Percentiles rank a stretch among this genome's conserved stretches.
phyloP scores from a whole-genome alignment of 2,888 invertebrate genomes.

The Bellardia pandia region DNA sequence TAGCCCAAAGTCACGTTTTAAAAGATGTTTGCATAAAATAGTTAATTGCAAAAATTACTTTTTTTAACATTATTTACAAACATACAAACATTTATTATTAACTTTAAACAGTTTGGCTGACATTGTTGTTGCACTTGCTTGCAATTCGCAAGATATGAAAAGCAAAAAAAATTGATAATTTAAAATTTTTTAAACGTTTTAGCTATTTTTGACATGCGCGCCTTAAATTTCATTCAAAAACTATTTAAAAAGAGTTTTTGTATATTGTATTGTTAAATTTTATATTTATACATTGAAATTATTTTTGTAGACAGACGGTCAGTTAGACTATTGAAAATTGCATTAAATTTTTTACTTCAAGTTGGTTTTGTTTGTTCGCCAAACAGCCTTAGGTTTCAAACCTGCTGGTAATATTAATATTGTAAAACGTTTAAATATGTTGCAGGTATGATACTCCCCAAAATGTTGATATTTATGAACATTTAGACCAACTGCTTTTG shows the following conservation, averaged over 20 bases:
- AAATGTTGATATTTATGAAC: no score
- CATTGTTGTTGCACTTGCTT: background rate
- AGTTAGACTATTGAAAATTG: background rate
- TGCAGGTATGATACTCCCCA: background rate
- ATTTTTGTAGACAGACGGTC: constrained; percentile 1
- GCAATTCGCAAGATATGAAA: background rate
- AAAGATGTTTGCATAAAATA: constrained; percentile 28
- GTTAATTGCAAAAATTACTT: constrained; percentile 30
- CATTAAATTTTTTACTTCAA: background rate
- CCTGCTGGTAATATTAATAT: constrained; percentile 3
- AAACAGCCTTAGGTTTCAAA: background rate
- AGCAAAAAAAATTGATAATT: constrained; percentile 33
- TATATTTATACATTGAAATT: constrained; percentile 16
- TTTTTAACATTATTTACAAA: background rate
- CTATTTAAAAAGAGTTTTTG: background rate
- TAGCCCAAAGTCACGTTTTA: constrained; percentile 54
- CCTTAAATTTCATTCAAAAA: constrained; percentile 60
- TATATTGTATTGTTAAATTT: background rate
- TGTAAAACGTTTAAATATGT: constrained; percentile 14
- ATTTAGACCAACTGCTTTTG: no score
- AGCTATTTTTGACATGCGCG: constrained; percentile 60
- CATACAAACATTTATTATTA: background rate
- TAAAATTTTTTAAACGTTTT: constrained; percentile 58
- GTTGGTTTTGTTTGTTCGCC: background rate
- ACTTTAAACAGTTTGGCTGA: background rate